Conservation (phyloP, 1,140 invertebrate species). For the Rhynchophorus ferrugineus region DNA sequence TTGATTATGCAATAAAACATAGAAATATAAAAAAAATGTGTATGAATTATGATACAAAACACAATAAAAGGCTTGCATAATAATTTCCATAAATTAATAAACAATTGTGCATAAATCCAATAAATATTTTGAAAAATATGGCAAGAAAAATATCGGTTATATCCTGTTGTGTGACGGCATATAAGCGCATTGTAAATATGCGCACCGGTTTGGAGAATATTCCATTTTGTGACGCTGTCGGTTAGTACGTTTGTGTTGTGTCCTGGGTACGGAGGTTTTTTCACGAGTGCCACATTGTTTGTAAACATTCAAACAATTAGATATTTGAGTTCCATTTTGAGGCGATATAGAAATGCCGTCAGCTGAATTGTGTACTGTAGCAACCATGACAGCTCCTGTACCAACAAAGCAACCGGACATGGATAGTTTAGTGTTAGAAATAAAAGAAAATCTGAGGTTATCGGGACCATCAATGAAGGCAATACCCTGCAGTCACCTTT, state of each 20-base stretch:
- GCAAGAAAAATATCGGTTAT: too few species aligned
- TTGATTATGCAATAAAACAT: not conserved
- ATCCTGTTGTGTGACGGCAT: too few species aligned
- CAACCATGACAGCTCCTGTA: constrained; percentile 21
- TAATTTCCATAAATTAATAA: too few species aligned
- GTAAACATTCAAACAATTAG: constrained; percentile 18
- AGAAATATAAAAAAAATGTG: not conserved
- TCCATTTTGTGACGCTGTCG: constrained; percentile 12
- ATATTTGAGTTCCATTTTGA: constrained; percentile 14
- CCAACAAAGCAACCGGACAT: constrained; percentile 38
- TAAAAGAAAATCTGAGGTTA: constrained; percentile 60
- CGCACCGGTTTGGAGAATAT: constrained; percentile 4
- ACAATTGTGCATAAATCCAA: too few species aligned
- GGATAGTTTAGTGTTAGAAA: constrained; percentile 60
- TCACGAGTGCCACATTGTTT: constrained; percentile 12
- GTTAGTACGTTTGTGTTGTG: constrained; percentile 14
- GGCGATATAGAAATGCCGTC: constrained; percentile 33
- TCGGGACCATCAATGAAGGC: constrained; percentile 40
- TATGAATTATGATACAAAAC: too few species aligned
- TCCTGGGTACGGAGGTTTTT: constrained; percentile 9
- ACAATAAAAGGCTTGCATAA: too few species aligned
- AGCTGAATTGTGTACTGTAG: constrained; percentile 33
- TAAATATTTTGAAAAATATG: too few species aligned
- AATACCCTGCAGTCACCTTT: constrained; percentile 34
- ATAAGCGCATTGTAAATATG: constrained; percentile 3